Base-by-base conservation (phyloP, 2,113 vertebrate genomes). In the Coptodon rendalli region DNA sequence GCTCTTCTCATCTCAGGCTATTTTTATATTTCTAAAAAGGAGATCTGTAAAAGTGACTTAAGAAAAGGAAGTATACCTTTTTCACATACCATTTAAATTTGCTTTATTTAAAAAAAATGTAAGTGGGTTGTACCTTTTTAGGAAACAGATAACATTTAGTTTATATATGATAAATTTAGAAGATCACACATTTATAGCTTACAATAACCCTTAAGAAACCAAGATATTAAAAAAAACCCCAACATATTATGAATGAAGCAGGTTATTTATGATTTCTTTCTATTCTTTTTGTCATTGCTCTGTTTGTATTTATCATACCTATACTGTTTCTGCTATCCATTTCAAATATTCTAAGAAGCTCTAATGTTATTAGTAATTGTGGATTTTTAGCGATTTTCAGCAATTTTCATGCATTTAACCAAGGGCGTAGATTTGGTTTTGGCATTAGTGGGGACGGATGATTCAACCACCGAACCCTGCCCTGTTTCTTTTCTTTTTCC, bases 1-100 rank as follows among this genome's bases (percentile, higher is more conserved):
- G 29, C 27, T 80, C 3, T 24, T 80, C 9, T 34, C 16, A 5
- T 36, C n/a, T 50, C 7, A 29, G 22, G 17, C 22, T 85, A 82
- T 84, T 81, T 80, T 83, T 76, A 56, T 5, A 54, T 43, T 81
- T 86, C 66, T 82, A 24, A 81, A 56, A 16, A 31, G 3, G 2
- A 83, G 11, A 83, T 14, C 12, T 52, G 45, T 59, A 34, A 38
- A 71, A 82, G 16, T 40, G n/a, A 50, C 43, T 48, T 48, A 31
- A 78, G 6, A 78, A 31, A 52, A 31, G 2, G 45, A 78, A 31
- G 27, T n/a, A 31, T 50, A 45, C 24, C 6, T 6, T 78, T 68
- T 68, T 68, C 61, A 38, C 34, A 8, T 38, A 68, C 34, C 11
- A 38, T 38, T 68, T 68, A 68, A 38, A 68, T 38, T 2, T 2